These are phyloP conservation scores for Habropoda laboriosa DNA, from an alignment of 1,140 invertebrate genomes.

Conservation along the genomic window DNA sequence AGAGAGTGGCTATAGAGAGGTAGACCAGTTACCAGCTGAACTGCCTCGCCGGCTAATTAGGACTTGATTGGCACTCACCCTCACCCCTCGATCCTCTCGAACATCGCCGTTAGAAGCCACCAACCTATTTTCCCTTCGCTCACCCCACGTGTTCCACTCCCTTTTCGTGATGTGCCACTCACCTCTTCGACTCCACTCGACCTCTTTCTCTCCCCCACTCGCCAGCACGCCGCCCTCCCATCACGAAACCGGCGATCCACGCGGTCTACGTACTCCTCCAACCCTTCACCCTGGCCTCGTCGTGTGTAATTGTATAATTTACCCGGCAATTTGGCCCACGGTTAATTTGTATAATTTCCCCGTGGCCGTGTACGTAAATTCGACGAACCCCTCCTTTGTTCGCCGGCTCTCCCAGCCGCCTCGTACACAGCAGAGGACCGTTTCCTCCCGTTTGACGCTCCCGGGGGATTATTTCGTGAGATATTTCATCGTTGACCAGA, in stretches of 20 bases:
- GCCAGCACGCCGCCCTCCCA: constrained; percentile 29
- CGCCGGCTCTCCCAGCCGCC: constrained; percentile 23
- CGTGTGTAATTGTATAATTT: constrained; percentile 72
- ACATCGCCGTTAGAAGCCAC: constrained; percentile 3
- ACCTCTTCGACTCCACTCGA: too few relatives aligned
- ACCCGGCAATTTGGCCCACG: constrained; percentile 63
- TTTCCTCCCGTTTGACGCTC: neutral
- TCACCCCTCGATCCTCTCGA: constrained; percentile 22
- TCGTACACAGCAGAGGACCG: neutral
- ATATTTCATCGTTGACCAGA: constrained; percentile 33
- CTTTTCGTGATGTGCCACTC: neutral
- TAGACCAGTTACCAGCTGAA: constrained; percentile 56
- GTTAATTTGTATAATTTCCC: constrained; percentile 71
- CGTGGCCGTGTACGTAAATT: constrained; percentile 57
- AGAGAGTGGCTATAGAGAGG: constrained; percentile 30
- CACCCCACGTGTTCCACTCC: neutral
- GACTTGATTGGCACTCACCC: constrained; percentile 71
- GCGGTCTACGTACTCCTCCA: too few relatives aligned
- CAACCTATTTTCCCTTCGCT: constrained; percentile 18
- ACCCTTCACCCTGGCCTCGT: constrained; percentile 1
- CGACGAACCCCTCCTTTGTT: constrained; percentile 30
- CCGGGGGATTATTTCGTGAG: constrained; percentile 37
- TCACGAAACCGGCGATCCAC: constrained; percentile 17
- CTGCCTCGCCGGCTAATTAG: constrained; percentile 73
- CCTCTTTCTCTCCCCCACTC: constrained; percentile 7